Base-by-base conservation (phyloP, 1,140 invertebrate genomes). In the Tachypleus tridentatus region DNA sequence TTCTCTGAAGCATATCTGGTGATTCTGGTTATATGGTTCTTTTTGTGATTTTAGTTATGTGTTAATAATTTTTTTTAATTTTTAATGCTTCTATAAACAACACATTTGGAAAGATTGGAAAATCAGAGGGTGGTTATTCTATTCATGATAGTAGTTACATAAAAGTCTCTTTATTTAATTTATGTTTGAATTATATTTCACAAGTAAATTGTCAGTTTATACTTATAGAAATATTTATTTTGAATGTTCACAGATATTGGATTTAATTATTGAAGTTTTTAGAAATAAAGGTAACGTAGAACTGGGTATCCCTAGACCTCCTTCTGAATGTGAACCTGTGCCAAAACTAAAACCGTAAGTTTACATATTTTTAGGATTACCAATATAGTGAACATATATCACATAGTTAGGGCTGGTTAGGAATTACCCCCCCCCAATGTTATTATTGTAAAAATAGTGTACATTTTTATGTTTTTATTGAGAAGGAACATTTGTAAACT, bases 221-320 rank as follows among this genome's bases (percentile, higher is more conserved):
- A 62, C 66, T 66, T 62, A 61, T 68, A 47, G 68, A 64, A 64
- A 62, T 66, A 63, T 67, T 66, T 71, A 48, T 66, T 65, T 69
- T 64, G 56, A 67, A 29, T 29, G 29, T 29, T 29, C 69, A 8
- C 63, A 83, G 79, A 74, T 87, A 51, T 69, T 86, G 49, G 84
- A 86, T 74, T 71, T 84, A n/a, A 76, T 83, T 10, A 78, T 83
- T 58, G 73, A 86, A 73, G 78, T 89, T 29, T 91, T 90, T 76
- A 86, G 86, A 73, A 81, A 84, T 50, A 90, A 91, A 7, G 93
- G 93, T 5, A 84, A 87, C 66, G 77, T 80, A 53, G 82, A 87
- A 69, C 76, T 97, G 51, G 86, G 89, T 73, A 86, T 97, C 49
- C 87, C 93, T 3, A 81, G 85, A 64, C 85, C 86, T 3, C 80